Conservation (phyloP, 2,888 invertebrate species). For the Amiota minor region DNA sequence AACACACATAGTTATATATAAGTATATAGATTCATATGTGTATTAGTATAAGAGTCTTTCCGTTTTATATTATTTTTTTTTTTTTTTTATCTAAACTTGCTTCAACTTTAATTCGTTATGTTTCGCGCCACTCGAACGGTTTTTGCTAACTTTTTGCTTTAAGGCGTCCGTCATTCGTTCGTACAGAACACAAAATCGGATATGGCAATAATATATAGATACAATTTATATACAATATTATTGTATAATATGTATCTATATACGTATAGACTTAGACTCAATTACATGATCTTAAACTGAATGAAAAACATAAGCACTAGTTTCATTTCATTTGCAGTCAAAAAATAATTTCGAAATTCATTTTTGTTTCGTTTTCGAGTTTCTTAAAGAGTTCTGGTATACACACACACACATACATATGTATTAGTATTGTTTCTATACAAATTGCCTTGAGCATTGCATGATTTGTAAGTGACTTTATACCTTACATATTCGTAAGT, state of each 20-base stretch:
- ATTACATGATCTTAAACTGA: too few relatives aligned
- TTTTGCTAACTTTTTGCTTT: neutral
- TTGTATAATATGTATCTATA: too few relatives aligned
- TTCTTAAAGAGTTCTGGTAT: slow-evolving; percentile 56
- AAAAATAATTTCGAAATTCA: neutral
- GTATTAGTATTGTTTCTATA: too few relatives aligned
- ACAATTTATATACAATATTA: neutral
- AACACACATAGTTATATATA: neutral
- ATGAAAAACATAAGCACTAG: too few relatives aligned
- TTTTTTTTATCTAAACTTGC: slow-evolving; percentile 7
- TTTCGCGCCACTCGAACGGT: slow-evolving; percentile 7
- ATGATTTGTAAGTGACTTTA: neutral
- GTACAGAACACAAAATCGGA: too few relatives aligned
- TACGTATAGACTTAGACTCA: too few relatives aligned
- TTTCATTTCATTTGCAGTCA: too few relatives aligned
- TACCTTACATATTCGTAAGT: too few relatives aligned
- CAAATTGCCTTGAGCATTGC: slow-evolving; percentile 7
- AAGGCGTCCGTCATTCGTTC: too few relatives aligned
- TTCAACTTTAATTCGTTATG: neutral
- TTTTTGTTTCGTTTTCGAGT: slow-evolving; percentile 51
- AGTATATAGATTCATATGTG: neutral
- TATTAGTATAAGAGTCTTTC: slow-evolving; percentile 1
- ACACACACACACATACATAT: too few relatives aligned
- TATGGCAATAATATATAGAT: neutral
- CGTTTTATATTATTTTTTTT: neutral